phyloP scores from a whole-genome alignment of 2,113 vertebrate species.

The Chinchilla lanigera region DNA sequence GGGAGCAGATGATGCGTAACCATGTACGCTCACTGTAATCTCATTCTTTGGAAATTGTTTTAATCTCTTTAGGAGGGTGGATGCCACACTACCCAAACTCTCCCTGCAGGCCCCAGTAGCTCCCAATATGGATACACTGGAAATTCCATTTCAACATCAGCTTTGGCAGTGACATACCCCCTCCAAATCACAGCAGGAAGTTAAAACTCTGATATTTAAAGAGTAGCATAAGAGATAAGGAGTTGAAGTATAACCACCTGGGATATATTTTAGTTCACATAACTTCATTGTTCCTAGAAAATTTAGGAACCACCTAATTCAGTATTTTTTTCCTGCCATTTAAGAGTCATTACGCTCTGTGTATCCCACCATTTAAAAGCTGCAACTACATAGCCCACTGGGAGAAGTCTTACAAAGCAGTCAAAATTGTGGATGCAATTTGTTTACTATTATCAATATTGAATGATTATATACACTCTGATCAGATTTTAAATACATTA shows the following conservation, averaged over 20 bases:
- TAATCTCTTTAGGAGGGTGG: background rate
- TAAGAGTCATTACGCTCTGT: background rate
- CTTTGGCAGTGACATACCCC: background rate
- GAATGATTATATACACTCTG: background rate
- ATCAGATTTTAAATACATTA: background rate
- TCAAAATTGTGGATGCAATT: background rate
- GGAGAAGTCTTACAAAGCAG: background rate
- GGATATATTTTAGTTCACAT: constrained; percentile 6
- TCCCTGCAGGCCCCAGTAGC: rapidly evolving
- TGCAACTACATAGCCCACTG: background rate
- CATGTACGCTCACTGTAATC: rapidly evolving
- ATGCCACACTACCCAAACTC: rapidly evolving
- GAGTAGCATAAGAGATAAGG: background rate
- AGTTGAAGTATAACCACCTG: background rate
- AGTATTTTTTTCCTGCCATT: background rate
- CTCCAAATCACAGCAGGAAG: background rate
- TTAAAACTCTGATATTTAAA: background rate
- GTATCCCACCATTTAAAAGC: background rate
- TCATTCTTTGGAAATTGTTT: background rate
- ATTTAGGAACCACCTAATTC: background rate
- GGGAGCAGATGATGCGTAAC: background rate
- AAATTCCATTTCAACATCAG: background rate
- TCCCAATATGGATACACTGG: background rate
- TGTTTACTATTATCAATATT: background rate
- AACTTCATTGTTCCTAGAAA: background rate